Evolutionary conservation across 2,797 vertebrate species (phyloP).

Genomic region (Takifugu rubripes): DNA sequence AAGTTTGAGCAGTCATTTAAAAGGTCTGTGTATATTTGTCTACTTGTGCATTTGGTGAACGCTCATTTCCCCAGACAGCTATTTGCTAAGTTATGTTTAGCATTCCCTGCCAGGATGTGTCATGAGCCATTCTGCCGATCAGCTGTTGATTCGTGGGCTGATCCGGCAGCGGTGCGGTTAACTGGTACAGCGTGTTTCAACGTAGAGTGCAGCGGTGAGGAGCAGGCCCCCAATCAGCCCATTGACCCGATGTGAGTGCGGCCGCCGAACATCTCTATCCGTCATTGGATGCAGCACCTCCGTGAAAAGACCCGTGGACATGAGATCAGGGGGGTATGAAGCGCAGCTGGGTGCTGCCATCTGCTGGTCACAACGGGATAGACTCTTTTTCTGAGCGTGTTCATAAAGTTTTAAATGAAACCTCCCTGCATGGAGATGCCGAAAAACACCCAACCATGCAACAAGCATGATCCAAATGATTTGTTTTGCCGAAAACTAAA

Average conservation of each 20-base stretch:
- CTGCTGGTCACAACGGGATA: constrained; percentile 64
- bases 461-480: no score
- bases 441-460: no score
- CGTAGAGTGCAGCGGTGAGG: constrained; percentile 39
- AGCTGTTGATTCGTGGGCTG: constrained; percentile 54
- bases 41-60: constrained; percentile 51
- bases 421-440: no score
- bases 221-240: constrained; percentile 49
- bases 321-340: constrained; percentile 48
- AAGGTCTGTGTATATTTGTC: constrained; percentile 60
- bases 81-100: constrained; percentile 68
- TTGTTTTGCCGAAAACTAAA: no score
- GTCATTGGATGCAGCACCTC: constrained; percentile 49
- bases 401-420: no score
- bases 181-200: constrained; percentile 54
- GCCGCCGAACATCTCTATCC: constrained; percentile 62
- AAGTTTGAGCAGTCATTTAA: constrained; percentile 68
- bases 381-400: no score
- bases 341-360: constrained; percentile 77
- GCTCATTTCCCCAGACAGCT: constrained; percentile 59
- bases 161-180: constrained; percentile 50
- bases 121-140: constrained; percentile 62
- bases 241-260: constrained; percentile 51
- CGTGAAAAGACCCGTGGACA: constrained; percentile 30
- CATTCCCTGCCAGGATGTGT: constrained; percentile 59